Base-by-base conservation (phyloP, 1,140 invertebrate genomes). In the Solenopsis invicta region DNA sequence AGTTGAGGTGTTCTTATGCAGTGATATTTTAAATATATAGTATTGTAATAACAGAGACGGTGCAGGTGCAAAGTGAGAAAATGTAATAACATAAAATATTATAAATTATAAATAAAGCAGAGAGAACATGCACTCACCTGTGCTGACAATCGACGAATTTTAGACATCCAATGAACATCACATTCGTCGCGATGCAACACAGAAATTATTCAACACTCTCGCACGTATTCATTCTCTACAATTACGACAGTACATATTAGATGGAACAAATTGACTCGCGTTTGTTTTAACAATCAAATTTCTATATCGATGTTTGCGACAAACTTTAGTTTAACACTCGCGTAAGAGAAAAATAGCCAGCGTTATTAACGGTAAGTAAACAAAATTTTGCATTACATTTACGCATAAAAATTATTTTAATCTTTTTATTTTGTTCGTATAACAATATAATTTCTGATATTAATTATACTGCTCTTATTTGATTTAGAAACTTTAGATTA, bases 41-140 rank as follows among this genome's bases (percentile, higher is more conserved):
- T 56, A 56, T 41, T 66, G 52, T 52, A 66, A 34, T 12, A 50
- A 5, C 5, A 0, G 24, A 13, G 18, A 12, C 6, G 2, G 13
- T 64, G 18, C 18, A n/a, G 3, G 5, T 18, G 9, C 34, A 4
- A 62, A 48, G 16, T 75, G 12, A 13, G 50, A 62, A 45, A 24
- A 8, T 54, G 2, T 50, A 8, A 62, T 77, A 41, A 37, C 21
- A n/a, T 41, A 37, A 76, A 76, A 45, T 45, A 12, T 61, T 59
- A 5, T 24, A 21, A 24, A 18, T 10, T 54, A 54, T 41, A 45
- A 29, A 45, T 16, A 45, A 21, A 74, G 45, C 2, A 21, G 4
- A 29, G 3, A 59, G 13, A 48, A 82, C 6, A 56, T 82, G 8
- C 48, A 24, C 80, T 84, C 80, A 84, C 80, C 80, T 84, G 50